phyloP scores from a whole-genome alignment of 2,888 invertebrate species.

The Cosmia trapezina region DNA sequence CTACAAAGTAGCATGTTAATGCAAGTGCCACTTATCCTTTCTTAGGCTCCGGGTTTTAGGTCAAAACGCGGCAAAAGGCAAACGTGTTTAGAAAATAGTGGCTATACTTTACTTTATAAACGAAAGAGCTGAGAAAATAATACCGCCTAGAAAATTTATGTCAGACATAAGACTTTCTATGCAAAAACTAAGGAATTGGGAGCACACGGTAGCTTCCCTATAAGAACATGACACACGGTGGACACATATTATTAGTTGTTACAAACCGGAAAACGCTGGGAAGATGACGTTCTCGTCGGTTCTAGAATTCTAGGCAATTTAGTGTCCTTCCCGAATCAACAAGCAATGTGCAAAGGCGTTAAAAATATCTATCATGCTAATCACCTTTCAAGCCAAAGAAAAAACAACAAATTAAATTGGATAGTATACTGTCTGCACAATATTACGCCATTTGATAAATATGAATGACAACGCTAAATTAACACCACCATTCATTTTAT shows the following conservation, averaged over 20 bases:
- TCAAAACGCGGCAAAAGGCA: constrained; percentile 40
- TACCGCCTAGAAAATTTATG: neutral
- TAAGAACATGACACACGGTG: neutral
- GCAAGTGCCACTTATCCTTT: constrained; percentile 59
- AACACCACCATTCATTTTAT: constrained; percentile 18
- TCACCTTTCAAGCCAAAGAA: neutral
- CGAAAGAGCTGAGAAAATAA: constrained; percentile 11
- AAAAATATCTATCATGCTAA: neutral
- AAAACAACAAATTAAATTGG: neutral
- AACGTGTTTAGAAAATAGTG: constrained; percentile 42
- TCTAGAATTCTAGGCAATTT: constrained; percentile 2
- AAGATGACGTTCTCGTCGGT: neutral
- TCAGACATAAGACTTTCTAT: constrained; percentile 12
- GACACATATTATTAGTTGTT: neutral
- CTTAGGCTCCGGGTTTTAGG: constrained; percentile 49
- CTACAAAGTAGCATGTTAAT: constrained; percentile 57
- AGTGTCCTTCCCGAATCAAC: constrained; percentile 9
- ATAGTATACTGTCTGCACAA: neutral
- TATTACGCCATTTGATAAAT: constrained; percentile 7
- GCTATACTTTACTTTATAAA: constrained; percentile 1
- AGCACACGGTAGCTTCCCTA: constrained; percentile 1
- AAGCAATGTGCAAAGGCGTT: neutral
- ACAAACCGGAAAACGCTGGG: constrained; percentile 2
- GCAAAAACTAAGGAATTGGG: constrained; percentile 2
- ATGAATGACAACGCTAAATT: constrained; percentile 23